Evolutionary conservation across 2,797 vertebrate genomes (phyloP).

Genomic region (Helicolenus hilgendorfi): DNA sequence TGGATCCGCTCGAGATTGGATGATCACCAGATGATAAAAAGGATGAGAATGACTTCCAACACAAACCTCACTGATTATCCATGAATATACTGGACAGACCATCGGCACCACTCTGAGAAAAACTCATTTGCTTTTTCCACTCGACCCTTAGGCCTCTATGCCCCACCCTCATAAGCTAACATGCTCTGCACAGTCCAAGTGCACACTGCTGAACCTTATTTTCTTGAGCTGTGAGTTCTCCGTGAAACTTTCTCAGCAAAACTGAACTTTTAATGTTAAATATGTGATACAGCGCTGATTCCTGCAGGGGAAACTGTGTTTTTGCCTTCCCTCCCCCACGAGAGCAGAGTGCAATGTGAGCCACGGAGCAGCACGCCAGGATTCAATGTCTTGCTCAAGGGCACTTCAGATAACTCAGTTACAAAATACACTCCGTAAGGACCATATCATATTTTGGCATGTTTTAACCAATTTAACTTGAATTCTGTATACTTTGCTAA

Average conservation of each 20-base stretch:
- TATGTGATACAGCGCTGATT: background rate
- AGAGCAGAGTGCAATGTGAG: slow-evolving; percentile 12
- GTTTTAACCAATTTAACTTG: background rate
- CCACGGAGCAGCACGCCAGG: background rate
- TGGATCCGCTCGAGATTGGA: slow-evolving; percentile 24
- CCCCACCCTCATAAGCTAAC: background rate
- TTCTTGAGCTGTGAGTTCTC: slow-evolving; percentile 5
- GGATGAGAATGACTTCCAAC: slow-evolving; percentile 13
- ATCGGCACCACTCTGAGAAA: background rate
- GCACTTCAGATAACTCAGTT: slow-evolving; percentile 4
- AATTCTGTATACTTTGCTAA: background rate
- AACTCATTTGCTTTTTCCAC: background rate
- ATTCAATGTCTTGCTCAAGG: slow-evolving; percentile 22
- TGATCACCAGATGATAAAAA: slow-evolving; percentile 16
- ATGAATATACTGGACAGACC: background rate
- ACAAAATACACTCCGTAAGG: background rate
- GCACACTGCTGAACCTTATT: background rate
- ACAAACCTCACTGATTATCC: background rate
- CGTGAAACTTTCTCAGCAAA: background rate
- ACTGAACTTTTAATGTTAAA: background rate
- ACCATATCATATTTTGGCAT: background rate
- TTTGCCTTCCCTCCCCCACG: background rate
- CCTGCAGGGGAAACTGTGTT: slow-evolving; percentile 4
- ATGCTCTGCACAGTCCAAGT: background rate
- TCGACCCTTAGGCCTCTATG: background rate